A percentile compares a stretch with the other conserved stretches of the same genome.
Conservation (phyloP, 2,797 vertebrate genomes). For the Gila robusta region DNA sequence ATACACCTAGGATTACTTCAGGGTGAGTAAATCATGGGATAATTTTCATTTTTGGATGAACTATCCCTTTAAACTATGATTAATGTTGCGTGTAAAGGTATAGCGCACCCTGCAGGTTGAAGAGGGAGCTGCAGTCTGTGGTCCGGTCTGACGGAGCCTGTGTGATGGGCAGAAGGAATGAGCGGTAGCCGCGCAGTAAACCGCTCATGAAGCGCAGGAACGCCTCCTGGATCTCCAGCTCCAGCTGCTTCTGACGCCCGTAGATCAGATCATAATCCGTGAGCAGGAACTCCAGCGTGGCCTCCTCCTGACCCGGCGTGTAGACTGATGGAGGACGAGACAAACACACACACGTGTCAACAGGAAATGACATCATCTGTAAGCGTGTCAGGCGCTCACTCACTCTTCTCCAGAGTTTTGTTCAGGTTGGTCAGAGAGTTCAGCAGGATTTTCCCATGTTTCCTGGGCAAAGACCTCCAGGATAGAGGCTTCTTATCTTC, state of each 20-base stretch:
- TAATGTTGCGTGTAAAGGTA: neutral
- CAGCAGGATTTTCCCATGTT: conserved; percentile 87
- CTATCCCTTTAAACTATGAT: too few relatives aligned
- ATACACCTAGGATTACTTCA: too few relatives aligned
- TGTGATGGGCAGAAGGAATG: conserved; percentile 90
- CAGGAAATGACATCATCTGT: neutral
- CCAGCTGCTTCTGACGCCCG: conserved; percentile 88
- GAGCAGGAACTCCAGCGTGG: conserved; percentile 89
- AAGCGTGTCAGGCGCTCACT: conserved; percentile 64
- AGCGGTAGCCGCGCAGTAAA: conserved; percentile 86
- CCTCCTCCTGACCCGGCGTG: conserved; percentile 88
- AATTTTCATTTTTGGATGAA: too few relatives aligned
- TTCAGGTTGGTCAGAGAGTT: conserved; percentile 82
- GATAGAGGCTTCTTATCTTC: conserved; percentile 92
- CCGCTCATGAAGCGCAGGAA: conserved; percentile 95
- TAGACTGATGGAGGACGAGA: conserved; percentile 77
- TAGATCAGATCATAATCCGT: conserved; percentile 91
- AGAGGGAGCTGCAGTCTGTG: conserved; percentile 89
- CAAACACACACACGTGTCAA: neutral
- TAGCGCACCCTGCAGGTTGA: conserved; percentile 85
- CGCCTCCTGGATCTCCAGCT: conserved; percentile 91
- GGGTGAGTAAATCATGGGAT: too few relatives aligned
- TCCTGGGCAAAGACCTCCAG: conserved; percentile 86
- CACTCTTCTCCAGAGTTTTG: conserved; percentile 93
- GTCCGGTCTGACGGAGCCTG: conserved; percentile 85